Evolutionary conservation across 2,888 invertebrate genomes (phyloP), one percentile per base, ranked within the genome.

Genomic region (Agrotis exclamationis): DNA sequence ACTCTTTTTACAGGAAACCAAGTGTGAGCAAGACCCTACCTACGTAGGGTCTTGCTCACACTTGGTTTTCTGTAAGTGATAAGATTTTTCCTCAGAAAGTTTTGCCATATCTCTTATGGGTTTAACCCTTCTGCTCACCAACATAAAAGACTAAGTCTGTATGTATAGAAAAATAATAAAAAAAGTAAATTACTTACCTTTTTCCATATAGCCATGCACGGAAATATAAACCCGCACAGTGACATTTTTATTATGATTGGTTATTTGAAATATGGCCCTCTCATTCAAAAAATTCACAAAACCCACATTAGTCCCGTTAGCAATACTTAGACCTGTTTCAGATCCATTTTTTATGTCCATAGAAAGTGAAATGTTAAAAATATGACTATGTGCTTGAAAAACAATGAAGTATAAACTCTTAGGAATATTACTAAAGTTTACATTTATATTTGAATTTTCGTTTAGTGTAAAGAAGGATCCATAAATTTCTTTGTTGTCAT

Each of bases 291-390:
- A 72, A 66, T 91, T 91, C 65, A 94, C 91, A 18, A 98, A 89
- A 13, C 98, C 98, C 54, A 97, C 80, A 90, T 97, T 97, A 1
- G 96, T 96, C 0, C 98, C 98, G 18, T 85, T 94, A 3, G 97
- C 91, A 1, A 1, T 0, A 48, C 14, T 13, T 3, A 6, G 2
- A 39, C 39, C 39, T 0, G 39, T 39, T 39, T 39, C 39, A 39
- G 39, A 11, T 39, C 39, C 39, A 20, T 1, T 24, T 0, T 5
- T 71, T 87, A 89, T 18, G 90, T 86, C 87, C 73, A 94, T 96
- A 33, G 97, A 96, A 50, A 98, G 85, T 0, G 96, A 96, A 0
- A 98, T 88, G 89, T 97, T 96, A 71, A 96, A 89, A 18, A 96
- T 82, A 78, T 97, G 96, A 60, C 96, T 96, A 87, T 98, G 98